Evolutionary conservation across 2,113 vertebrate species (phyloP).

Genomic region (Tupaia chinensis): DNA sequence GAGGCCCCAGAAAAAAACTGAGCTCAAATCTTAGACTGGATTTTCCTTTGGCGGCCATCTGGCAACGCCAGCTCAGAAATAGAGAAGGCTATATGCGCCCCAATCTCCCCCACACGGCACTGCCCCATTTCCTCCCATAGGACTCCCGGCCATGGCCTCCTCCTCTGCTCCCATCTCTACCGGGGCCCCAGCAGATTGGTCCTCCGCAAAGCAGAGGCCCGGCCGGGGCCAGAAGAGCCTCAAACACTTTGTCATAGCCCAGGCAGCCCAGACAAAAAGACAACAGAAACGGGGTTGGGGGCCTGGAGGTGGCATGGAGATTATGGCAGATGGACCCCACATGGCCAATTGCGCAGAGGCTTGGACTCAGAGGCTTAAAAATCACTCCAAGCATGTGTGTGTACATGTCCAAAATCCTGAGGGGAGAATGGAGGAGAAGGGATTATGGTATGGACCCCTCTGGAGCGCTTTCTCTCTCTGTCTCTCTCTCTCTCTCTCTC

Average conservation of each 20-base stretch:
- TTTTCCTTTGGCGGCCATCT: background rate
- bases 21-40: background rate
- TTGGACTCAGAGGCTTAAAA: no score
- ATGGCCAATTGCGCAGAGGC: no score
- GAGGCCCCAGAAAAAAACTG: background rate
- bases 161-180: slow-evolving; percentile 27
- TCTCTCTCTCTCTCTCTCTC: no score
- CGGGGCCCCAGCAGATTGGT: background rate
- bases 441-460: no score
- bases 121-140: background rate
- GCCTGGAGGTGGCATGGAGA: no score
- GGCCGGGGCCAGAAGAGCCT: background rate
- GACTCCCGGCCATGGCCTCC: background rate
- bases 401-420: no score
- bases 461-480: no score
- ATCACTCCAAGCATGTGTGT: no score
- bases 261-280: background rate
- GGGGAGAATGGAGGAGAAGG: no score
- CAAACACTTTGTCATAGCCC: background rate
- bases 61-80: background rate
- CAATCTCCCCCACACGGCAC: fast-evolving
- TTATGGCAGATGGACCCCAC: no score
- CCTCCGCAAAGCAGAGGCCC: fast-evolving
- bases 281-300: no score
- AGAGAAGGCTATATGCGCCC: background rate